phyloP scores from a whole-genome alignment of 1,140 invertebrate species.

The Grapholita molesta region DNA sequence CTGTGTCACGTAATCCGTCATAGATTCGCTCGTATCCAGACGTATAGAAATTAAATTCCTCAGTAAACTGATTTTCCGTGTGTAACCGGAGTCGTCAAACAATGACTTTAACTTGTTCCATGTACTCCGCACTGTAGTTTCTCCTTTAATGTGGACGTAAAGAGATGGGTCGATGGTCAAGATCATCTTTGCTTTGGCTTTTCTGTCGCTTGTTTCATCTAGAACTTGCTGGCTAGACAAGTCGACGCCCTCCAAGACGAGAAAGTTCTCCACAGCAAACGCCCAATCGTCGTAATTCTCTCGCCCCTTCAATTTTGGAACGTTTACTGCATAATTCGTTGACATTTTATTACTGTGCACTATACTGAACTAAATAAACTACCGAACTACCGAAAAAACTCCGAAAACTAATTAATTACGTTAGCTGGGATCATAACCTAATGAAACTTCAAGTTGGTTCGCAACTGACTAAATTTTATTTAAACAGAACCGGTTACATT shows the following conservation, averaged over 20 bases:
- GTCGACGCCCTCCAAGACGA: neutral
- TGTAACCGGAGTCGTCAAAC: constrained; percentile 25
- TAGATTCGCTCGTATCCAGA: constrained; percentile 24
- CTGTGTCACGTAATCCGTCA: constrained; percentile 4
- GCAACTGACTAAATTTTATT: too few relatives aligned
- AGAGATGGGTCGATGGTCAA: neutral
- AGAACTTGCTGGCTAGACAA: neutral
- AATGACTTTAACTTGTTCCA: constrained; percentile 8
- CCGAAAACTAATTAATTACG: too few relatives aligned
- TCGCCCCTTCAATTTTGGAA: neutral
- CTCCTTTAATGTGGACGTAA: neutral
- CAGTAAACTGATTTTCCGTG: constrained; percentile 25
- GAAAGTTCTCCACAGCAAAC: neutral
- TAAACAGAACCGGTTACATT: too few relatives aligned
- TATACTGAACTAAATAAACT: too few relatives aligned
- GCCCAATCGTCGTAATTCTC: too few relatives aligned
- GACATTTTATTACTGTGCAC: neutral
- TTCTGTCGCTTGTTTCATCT: neutral
- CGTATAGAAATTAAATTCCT: constrained; percentile 23
- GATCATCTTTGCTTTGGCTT: neutral
- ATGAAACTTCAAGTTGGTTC: too few relatives aligned
- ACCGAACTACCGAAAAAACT: too few relatives aligned
- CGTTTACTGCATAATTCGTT: neutral
- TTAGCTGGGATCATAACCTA: too few relatives aligned
- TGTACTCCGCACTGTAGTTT: neutral